Percentiles rank a stretch among this genome's conserved stretches.
These are phyloP conservation scores for Dendrolimus punctatus DNA, from an alignment of 1,140 invertebrate genomes.

Conservation along the genomic window DNA sequence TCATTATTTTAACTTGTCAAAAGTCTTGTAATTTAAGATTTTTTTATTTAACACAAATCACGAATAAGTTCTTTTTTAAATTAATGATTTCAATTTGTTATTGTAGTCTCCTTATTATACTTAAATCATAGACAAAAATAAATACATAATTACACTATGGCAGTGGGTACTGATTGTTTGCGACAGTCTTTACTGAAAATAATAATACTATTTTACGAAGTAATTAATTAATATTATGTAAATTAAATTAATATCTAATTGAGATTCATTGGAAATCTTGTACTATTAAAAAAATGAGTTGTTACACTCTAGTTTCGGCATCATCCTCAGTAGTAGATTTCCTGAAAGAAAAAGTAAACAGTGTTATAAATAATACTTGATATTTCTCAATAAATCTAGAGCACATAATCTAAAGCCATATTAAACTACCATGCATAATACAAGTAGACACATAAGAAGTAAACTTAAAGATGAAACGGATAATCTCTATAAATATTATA, in stretches of 20 bases:
- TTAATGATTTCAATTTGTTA: no score
- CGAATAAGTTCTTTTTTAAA: no score
- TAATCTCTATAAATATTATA: no score
- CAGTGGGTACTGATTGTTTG: slow-evolving; percentile 51
- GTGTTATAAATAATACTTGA: not conserved
- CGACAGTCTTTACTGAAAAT: slow-evolving; percentile 54
- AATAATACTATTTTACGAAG: slow-evolving; percentile 27
- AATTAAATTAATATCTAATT: slow-evolving; percentile 57
- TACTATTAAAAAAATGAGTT: slow-evolving; percentile 34
- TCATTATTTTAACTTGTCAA: no score
- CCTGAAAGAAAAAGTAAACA: slow-evolving; percentile 31
- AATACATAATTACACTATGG: slow-evolving; percentile 59
- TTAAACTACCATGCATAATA: no score
- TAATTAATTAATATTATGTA: slow-evolving; percentile 28
- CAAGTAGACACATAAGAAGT: no score
- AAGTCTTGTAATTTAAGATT: no score
- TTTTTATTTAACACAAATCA: no score
- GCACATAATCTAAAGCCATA: no score
- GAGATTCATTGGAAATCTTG: slow-evolving; percentile 71
- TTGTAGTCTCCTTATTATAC: slow-evolving; percentile 12
- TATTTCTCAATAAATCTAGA: no score
- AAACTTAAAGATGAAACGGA: no score
- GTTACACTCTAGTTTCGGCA: slow-evolving; percentile 66
- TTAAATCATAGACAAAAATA: slow-evolving; percentile 49
- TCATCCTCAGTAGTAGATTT: slow-evolving; percentile 73